Conservation (phyloP, 1,140 invertebrate genomes). For the Marisa cornuarietis region DNA sequence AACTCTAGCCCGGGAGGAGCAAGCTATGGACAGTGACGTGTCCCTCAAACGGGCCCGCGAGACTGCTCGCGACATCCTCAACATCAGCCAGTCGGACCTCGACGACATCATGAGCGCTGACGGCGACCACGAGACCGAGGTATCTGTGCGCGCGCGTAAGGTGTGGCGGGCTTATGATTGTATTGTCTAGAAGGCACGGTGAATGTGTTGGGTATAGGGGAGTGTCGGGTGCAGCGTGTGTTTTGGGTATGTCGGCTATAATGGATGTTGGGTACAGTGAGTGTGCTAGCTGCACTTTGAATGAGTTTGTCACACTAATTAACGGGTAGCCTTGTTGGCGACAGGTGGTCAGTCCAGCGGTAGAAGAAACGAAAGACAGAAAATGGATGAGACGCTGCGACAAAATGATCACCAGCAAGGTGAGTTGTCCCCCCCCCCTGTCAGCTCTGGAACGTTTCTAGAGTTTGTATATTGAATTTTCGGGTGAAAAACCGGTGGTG, state of each 20-base stretch:
- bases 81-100: conserved; percentile 60
- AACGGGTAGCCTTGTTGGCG: too few species aligned
- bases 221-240: background rate
- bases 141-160: background rate
- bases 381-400: conserved; percentile 58
- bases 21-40: conserved; percentile 30
- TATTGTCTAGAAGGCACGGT: too few species aligned
- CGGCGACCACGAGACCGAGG: conserved; percentile 20
- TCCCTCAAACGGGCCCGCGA: conserved; percentile 53
- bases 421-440: conserved; percentile 22
- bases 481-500: too few species aligned
- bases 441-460: background rate
- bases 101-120: conserved; percentile 64
- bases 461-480: too few species aligned
- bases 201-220: background rate
- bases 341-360: background rate
- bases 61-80: conserved; percentile 59
- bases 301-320: too few species aligned
- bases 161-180: too few species aligned
- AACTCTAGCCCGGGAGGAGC: conserved; percentile 10
- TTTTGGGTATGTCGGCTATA: too few species aligned
- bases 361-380: conserved; percentile 48
- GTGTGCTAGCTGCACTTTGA: too few species aligned
- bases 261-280: too few species aligned
- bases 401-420: conserved; percentile 48